Base-by-base conservation (phyloP, 2,888 invertebrate genomes). In the Epinotia ramella region DNA sequence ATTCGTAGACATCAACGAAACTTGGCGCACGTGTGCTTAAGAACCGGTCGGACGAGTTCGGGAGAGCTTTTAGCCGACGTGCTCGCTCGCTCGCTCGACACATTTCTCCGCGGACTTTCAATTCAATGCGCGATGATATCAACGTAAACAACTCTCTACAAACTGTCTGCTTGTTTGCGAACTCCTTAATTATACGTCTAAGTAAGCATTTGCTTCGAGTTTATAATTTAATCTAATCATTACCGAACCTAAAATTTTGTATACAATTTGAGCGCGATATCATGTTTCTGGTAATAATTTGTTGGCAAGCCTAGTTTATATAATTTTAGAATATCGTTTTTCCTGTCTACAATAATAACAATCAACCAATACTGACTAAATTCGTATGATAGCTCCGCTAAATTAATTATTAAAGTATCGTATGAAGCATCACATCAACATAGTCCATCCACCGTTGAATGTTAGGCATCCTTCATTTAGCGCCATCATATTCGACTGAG, bases 11-110 rank as follows among this genome's bases (percentile, higher is more conserved):
- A 60, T 67, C 72, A 64, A 67, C 73, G 67, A 76, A 68, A 64
- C 63, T 72, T 67, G 44, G 76, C 68, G 76, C 76, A 76, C 76
- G 73, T 68, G 76, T 73, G 73, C 76, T 67, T 60, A 53, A 73
- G 56, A 73, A 76, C 76, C 73, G 76, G 76, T 73, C 62, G 20
- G 49, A 76, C 76, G 49, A 28, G 76, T 76, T 73, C 56, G n/a
- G 60, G 40, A 56, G 63, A 53, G 60, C 60, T 76, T 76, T 71
- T 18, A 64, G 64, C 62, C 13, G n/a, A 56, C n/a, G 60, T 24
- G 12, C 64, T 44, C 53, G 60, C 71, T n/a, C 65, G 59, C 46
- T 46, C 49, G 60, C 73, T 62, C 67, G 67, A 63, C 73, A 73
- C 73, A 73, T 73, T 73, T 73, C 73, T 56, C 62, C 62, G 67